Percentiles rank a stretch among this genome's conserved stretches.
Conservation (phyloP, 30 jellyfish, hydroid and myxozoan species). For the Hydractinia echinata region DNA sequence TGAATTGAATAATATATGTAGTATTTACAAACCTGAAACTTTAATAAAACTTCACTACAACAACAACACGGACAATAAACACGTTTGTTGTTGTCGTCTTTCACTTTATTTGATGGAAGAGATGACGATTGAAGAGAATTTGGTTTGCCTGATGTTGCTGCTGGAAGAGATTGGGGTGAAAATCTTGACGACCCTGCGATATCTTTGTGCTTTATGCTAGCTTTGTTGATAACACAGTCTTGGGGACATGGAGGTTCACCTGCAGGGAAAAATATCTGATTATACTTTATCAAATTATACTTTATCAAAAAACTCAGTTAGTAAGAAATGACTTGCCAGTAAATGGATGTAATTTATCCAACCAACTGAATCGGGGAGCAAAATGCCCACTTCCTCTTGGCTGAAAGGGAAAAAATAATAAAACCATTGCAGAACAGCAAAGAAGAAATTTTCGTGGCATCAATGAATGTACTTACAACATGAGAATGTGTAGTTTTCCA, state of each 20-base stretch:
- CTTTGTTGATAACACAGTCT: constrained; percentile 54
- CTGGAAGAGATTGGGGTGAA: constrained; percentile 18
- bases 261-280: constrained; percentile 13
- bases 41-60: constrained; percentile 63
- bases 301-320: background rate
- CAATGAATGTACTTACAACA: constrained; percentile 2
- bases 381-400: constrained; percentile 92
- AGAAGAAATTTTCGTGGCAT: background rate
- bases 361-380: constrained; percentile 77
- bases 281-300: background rate
- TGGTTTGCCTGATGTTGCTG: constrained; percentile 33
- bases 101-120: constrained; percentile 21
- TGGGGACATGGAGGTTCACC: constrained; percentile 87
- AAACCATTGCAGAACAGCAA: background rate
- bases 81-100: background rate
- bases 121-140: constrained; percentile 25
- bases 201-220: background rate
- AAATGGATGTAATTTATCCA: constrained; percentile 74
- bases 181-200: background rate
- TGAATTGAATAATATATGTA: background rate
- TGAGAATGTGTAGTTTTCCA: constrained; percentile 26
- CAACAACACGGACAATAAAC: constrained; percentile 82
- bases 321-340: constrained; percentile 38
- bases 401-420: constrained; percentile 21
- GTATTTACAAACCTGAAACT: constrained; percentile 49